Base-by-base conservation (phyloP, 2,888 invertebrate genomes). In the Diabrotica balteata region DNA sequence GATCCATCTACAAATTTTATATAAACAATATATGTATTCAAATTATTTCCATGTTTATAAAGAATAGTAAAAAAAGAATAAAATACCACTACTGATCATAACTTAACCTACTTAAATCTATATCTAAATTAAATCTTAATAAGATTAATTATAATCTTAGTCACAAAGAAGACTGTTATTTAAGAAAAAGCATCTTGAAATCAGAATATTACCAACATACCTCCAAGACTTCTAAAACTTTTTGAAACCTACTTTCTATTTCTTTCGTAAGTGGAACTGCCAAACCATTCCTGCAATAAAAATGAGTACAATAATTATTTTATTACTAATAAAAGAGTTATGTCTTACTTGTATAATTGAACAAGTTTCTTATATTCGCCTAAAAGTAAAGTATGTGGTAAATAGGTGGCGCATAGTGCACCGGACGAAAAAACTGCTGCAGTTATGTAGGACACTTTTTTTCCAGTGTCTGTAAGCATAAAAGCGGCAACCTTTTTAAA, bases 361-460 rank as follows among this genome's bases (percentile, higher is more conserved):
- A 90, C 86, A 70, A 90, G 83, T 46, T 89, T 86, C 78, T 86
- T 87, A 77, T 90, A 91, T 78, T 89, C 85, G 4, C 88, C 80
- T 2, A 92, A 73, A 0, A 89, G 84, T 70, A 90, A 79, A 1
- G 91, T 90, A 67, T 93, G 87, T 0, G 91, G 90, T 50, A 87
- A 70, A 79, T 86, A 87, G 80, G 87, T 87, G 7, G 83, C 85
- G 7, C 78, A 59, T 63, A 84, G 79, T 8, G 83, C 75, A 2
- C 84, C 84, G n/a, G 86, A 73, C 10, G 86, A 84, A 9, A 85
- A 80, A 22, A 84, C 79, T 10, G 86, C 85, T 7, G 88, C 83
- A 4, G 84, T 73, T 50, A 83, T 83, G 78, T 87, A 87, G 2
- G 86, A 85, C 76, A 88, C 82, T 71, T 80, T 85, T 66, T 86